Evolutionary conservation across 1,140 invertebrate species (phyloP).

Genomic region (Potamilus streckersoni): DNA sequence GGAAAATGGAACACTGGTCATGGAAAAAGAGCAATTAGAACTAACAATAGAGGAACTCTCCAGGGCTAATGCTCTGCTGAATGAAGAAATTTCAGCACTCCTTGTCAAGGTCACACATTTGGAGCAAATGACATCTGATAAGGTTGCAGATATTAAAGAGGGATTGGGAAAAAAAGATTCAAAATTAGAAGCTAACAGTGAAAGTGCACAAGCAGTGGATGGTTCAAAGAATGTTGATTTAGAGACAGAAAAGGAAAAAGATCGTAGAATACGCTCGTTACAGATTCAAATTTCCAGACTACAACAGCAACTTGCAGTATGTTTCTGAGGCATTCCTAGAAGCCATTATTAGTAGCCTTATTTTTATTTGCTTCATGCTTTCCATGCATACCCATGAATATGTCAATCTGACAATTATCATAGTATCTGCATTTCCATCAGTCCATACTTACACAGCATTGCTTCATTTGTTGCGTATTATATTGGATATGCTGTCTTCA

Average conservation of each 20-base stretch:
- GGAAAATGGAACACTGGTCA: slow-evolving; percentile 42
- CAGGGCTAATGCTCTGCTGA: slow-evolving; percentile 49
- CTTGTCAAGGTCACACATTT: not conserved
- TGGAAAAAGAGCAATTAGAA: slow-evolving; percentile 54
- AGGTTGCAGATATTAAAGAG: not conserved
- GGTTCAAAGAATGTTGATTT: slow-evolving; percentile 15
- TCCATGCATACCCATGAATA: too few species aligned
- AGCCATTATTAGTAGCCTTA: too few species aligned
- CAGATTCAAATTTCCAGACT: slow-evolving; percentile 50
- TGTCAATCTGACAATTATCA: too few species aligned
- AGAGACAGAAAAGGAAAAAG: slow-evolving; percentile 36
- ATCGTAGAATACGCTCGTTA: slow-evolving; percentile 43
- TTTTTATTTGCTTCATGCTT: too few species aligned
- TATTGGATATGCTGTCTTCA: too few species aligned
- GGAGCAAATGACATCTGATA: not conserved
- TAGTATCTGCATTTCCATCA: too few species aligned
- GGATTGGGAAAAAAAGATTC: slow-evolving; percentile 5
- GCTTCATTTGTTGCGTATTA: too few species aligned
- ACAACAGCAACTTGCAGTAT: slow-evolving; percentile 52
- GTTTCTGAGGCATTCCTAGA: slow-evolving; percentile 30
- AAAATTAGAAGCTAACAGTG: slow-evolving; percentile 1
- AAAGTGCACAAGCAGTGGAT: slow-evolving; percentile 6
- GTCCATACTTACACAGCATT: too few species aligned
- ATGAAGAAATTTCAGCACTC: slow-evolving; percentile 37
- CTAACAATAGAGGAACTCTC: slow-evolving; percentile 48